Percentiles rank a stretch among this genome's conserved stretches.
Conservation (phyloP, 1,140 invertebrate genomes). For the Drosophila navojoa region DNA sequence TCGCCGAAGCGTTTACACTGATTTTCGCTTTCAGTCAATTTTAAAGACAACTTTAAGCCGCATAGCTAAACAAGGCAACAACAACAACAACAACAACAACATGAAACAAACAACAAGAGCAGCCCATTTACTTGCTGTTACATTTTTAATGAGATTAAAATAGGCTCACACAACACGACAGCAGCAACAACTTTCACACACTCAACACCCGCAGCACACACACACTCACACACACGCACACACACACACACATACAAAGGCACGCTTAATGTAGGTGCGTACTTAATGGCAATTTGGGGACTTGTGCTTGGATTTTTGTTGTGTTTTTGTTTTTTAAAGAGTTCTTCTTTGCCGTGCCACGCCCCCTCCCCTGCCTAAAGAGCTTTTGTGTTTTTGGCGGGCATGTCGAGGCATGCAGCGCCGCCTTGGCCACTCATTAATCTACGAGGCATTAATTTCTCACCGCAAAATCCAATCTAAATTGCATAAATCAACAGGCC, state of each 20-base stretch:
- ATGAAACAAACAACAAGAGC: slow-evolving; percentile 18
- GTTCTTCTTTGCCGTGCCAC: slow-evolving; percentile 19
- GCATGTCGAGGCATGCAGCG: slow-evolving; percentile 40
- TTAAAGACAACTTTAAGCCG: slow-evolving; percentile 80
- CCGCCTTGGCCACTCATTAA: slow-evolving; percentile 71
- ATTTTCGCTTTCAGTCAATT: slow-evolving; percentile 81
- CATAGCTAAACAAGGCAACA: slow-evolving; percentile 62
- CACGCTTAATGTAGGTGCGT: slow-evolving; percentile 59
- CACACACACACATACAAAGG: slow-evolving; percentile 20
- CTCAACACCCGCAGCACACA: slow-evolving; percentile 18
- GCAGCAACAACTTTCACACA: slow-evolving; percentile 28
- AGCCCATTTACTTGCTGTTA: slow-evolving; percentile 72
- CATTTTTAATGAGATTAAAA: slow-evolving; percentile 82
- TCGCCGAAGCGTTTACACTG: slow-evolving; percentile 76
- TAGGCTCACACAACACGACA: slow-evolving; percentile 70
- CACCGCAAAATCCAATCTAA: slow-evolving; percentile 80
- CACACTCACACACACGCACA: slow-evolving; percentile 30
- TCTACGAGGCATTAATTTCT: slow-evolving; percentile 79
- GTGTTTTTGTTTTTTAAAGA: slow-evolving; percentile 47
- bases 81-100: slow-evolving; percentile 36
- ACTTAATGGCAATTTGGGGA: slow-evolving; percentile 80
- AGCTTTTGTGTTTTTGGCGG: slow-evolving; percentile 58
- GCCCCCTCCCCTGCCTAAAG: slow-evolving; percentile 58
- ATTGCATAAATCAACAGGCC: slow-evolving; percentile 81
- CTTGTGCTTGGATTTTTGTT: slow-evolving; percentile 54